Conservation (phyloP, 1,140 invertebrate genomes). For the Papilio dardanus region DNA sequence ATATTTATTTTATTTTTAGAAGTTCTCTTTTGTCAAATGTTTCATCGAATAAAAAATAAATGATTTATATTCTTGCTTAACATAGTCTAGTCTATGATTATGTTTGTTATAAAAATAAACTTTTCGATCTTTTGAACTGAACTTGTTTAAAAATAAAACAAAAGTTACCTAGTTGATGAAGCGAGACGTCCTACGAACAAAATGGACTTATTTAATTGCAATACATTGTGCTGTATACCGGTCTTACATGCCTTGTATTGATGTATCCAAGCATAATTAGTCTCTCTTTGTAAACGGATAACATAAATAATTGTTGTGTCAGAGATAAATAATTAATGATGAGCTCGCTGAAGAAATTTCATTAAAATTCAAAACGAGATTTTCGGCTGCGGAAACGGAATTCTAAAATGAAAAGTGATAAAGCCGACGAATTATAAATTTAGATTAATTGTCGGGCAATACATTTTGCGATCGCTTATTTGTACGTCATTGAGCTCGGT, state of each 20-base stretch:
- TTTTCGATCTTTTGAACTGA: neutral
- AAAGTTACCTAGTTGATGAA: neutral
- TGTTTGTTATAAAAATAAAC: neutral
- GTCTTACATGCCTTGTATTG: slow-evolving; percentile 28
- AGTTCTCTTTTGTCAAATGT: neutral
- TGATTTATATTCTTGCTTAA: no score
- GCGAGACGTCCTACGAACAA: neutral
- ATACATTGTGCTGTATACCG: slow-evolving; percentile 8
- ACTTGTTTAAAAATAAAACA: slow-evolving; percentile 24
- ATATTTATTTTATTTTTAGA: neutral
- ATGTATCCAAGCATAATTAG: slow-evolving; percentile 35
- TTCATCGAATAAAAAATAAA: no score
- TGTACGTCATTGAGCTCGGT: slow-evolving; percentile 24
- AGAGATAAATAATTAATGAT: slow-evolving; percentile 38
- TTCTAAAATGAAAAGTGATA: slow-evolving; percentile 31
- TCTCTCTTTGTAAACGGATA: slow-evolving; percentile 27
- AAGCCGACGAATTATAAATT: slow-evolving; percentile 34
- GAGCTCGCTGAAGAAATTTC: slow-evolving; percentile 12
- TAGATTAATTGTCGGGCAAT: slow-evolving; percentile 35
- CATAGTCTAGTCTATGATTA: neutral
- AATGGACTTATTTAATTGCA: slow-evolving; percentile 1
- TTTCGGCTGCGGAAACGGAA: neutral
- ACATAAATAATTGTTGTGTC: slow-evolving; percentile 37
- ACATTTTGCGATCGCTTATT: slow-evolving; percentile 32
- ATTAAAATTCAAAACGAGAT: neutral